Evolutionary conservation across 2,888 invertebrate species (phyloP), one percentile per base, ranked within the genome.

Genomic region (Encarsia formosa): DNA sequence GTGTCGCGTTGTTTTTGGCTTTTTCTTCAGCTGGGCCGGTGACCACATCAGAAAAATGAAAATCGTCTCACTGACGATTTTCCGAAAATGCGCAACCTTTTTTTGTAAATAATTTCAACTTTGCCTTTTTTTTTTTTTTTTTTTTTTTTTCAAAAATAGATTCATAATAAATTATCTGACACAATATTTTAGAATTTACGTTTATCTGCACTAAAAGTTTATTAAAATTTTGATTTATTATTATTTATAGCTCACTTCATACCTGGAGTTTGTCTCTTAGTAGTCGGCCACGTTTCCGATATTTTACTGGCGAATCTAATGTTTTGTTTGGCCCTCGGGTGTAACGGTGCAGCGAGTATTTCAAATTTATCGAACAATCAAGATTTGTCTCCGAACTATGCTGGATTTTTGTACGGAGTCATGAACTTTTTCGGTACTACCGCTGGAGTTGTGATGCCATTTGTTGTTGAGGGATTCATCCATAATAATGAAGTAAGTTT

Each of bases 371-470:
- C 69, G 3, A 71, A 70, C 53, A 71, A 70, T 41, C 83, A 88
- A 76, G 87, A 87, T 70, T 71, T 88, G 49, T 81, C 88, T 0
- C 87, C 88, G 1, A 86, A 83, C 63, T 88, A 80, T 65, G 86
- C 85, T 2, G 88, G 86, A 34, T 82, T 85, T 13, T 69, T 88
- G 9, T 85, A 85, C 59, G 87, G 87, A 5, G 82, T 87, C 2
- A 85, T 86, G 47, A 88, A 87, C 66, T 85, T 85, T 52, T 73
- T 87, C 54, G 88, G 86, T 16, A 81, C 83, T 42, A 78, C 81
- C 0, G 80, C 87, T 1, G 87, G 87, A 11, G 83, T 88, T 57
- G 81, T 88, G 48, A 78, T 86, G n/a, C 84, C 87, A 0, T 73
- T 83, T 56, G 75, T 86, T 52, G 85, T 86, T 19, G 87, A 86